Conservation (phyloP, 1,140 invertebrate genomes). For the Drosophila parabipectinata region DNA sequence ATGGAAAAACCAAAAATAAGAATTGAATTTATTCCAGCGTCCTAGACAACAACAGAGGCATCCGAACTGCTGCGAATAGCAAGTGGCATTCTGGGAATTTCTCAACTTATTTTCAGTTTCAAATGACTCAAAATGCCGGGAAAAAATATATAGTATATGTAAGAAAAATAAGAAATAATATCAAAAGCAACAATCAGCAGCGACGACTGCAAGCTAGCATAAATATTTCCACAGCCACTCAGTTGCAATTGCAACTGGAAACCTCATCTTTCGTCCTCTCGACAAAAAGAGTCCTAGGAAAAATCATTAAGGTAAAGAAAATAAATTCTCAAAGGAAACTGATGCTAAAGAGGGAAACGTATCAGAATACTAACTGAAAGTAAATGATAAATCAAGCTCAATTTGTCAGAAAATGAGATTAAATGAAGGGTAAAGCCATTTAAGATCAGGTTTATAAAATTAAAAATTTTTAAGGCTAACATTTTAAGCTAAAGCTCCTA, state of each 20-base stretch:
- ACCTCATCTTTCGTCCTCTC: constrained; percentile 12
- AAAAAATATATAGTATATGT: constrained; percentile 3
- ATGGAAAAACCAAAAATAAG: constrained; percentile 60
- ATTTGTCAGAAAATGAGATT: neutral
- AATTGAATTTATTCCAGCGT: constrained; percentile 64
- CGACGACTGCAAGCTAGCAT: constrained; percentile 46
- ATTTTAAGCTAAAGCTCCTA: too few species aligned
- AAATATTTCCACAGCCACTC: constrained; percentile 58
- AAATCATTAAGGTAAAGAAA: constrained; percentile 56
- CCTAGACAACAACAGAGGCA: constrained; percentile 36
- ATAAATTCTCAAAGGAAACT: constrained; percentile 40
- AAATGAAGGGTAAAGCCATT: too few species aligned
- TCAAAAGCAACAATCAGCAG: constrained; percentile 32
- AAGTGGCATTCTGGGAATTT: constrained; percentile 51
- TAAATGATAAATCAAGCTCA: neutral
- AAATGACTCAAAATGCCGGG: constrained; percentile 38
- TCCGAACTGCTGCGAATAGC: neutral
- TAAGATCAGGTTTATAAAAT: too few species aligned
- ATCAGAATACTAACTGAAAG: constrained; percentile 16
- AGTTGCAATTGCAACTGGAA: constrained; percentile 7
- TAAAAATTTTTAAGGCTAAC: too few species aligned
- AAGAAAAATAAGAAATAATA: constrained; percentile 28
- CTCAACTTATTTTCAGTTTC: constrained; percentile 50
- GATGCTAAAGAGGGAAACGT: constrained; percentile 44
- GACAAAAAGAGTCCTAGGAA: constrained; percentile 11